Evolutionary conservation across 1,140 invertebrate species (phyloP).

Genomic region (Neodiprion pinetum): DNA sequence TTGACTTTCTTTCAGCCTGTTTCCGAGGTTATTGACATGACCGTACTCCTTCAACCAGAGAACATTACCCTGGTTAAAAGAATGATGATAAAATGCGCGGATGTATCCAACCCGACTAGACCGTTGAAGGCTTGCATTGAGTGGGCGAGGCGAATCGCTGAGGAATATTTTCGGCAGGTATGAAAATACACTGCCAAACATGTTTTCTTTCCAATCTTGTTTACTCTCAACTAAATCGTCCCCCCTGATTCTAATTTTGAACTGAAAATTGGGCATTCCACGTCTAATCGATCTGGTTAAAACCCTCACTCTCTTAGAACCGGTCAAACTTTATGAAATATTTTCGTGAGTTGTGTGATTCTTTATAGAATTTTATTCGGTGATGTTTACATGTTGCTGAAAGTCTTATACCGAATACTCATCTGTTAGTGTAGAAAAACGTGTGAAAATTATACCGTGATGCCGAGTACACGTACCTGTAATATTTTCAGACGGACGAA

Average conservation of each 20-base stretch:
- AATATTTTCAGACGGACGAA: constrained; percentile 82
- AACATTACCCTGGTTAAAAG: constrained; percentile 85
- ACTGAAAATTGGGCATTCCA: too few species aligned
- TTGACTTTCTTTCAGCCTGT: constrained; percentile 38
- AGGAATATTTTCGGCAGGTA: constrained; percentile 92
- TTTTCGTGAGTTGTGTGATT: too few species aligned
- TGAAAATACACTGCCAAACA: constrained; percentile 17
- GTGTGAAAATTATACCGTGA: too few species aligned
- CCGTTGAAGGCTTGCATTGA: constrained; percentile 85
- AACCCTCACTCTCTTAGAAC: too few species aligned
- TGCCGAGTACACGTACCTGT: neutral
- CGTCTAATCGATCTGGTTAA: too few species aligned
- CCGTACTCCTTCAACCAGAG: constrained; percentile 70
- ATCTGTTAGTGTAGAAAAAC: too few species aligned
- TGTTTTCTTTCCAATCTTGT: neutral
- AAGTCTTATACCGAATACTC: too few species aligned
- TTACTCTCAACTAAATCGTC: constrained; percentile 14
- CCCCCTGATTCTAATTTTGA: constrained; percentile 8
- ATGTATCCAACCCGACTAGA: constrained; percentile 93
- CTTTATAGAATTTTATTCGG: too few species aligned
- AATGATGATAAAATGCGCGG: constrained; percentile 98
- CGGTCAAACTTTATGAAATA: too few species aligned
- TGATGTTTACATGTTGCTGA: too few species aligned
- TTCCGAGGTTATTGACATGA: constrained; percentile 59
- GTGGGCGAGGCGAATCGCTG: constrained; percentile 88